phyloP scores from a whole-genome alignment of 2,113 vertebrate species.

The Silurus glanis region DNA sequence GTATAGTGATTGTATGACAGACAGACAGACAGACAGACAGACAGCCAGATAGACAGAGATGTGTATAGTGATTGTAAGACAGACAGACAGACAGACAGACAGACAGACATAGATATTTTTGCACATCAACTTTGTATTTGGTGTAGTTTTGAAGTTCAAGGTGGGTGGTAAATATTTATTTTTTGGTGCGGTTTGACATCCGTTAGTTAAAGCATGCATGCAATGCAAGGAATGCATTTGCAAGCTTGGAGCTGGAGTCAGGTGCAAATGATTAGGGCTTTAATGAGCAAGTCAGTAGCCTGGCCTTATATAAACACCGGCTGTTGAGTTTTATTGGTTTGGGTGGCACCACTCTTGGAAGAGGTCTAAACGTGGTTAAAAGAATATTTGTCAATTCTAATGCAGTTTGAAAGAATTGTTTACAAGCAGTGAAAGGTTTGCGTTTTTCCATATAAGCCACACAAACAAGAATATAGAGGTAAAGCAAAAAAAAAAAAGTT shows the following conservation, averaged over 20 bases:
- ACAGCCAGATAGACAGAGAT: too few relatives aligned
- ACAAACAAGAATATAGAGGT: neutral
- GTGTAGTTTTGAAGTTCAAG: neutral
- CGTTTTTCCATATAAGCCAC: too few relatives aligned
- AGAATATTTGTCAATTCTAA: neutral
- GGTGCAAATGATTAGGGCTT: neutral
- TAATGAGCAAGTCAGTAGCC: neutral
- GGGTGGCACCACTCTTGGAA: neutral
- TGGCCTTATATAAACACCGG: neutral
- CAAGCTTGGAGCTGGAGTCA: neutral
- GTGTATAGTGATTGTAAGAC: too few relatives aligned
- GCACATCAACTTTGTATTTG: neutral
- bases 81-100: too few relatives aligned
- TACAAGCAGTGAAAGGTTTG: too few relatives aligned
- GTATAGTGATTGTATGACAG: too few relatives aligned
- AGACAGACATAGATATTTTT: too few relatives aligned
- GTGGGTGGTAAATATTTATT: neutral
- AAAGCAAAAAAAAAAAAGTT: too few relatives aligned
- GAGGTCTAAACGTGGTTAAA: neutral
- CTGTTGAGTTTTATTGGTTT: neutral
- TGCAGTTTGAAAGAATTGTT: neutral
- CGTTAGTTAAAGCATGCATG: neutral
- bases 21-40: too few relatives aligned
- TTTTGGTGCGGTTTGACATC: neutral
- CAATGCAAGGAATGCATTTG: neutral